A percentile compares a stretch with the other conserved stretches of the same genome.
phyloP scores from a whole-genome alignment of 2,888 invertebrate species.

The Hypolimnas misippus region DNA sequence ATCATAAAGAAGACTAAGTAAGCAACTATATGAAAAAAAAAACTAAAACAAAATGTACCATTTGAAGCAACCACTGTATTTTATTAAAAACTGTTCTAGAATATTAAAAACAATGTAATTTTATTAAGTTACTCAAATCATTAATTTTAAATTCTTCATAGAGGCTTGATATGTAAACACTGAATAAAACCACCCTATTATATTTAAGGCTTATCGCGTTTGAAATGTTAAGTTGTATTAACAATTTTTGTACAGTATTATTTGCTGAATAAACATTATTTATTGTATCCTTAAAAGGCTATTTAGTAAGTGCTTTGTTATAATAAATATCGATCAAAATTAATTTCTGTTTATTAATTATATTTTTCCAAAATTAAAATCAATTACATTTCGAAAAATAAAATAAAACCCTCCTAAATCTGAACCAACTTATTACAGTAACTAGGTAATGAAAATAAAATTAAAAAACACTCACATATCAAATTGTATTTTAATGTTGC shows the following conservation, averaged over 20 bases:
- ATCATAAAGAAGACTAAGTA: too few species aligned
- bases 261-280: constrained; percentile 81
- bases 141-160: neutral
- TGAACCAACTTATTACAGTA: too few species aligned
- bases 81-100: too few species aligned
- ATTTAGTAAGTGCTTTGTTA: constrained; percentile 80
- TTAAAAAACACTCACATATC: neutral
- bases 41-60: too few species aligned
- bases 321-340: constrained; percentile 52
- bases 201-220: constrained; percentile 3
- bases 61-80: too few species aligned
- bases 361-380: too few species aligned
- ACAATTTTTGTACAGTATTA: constrained; percentile 82
- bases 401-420: too few species aligned
- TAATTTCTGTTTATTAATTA: neutral
- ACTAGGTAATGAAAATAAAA: too few species aligned
- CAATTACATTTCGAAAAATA: too few species aligned
- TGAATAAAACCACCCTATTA: neutral
- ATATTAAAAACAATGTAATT: neutral
- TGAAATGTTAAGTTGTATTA: constrained; percentile 73
- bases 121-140: neutral
- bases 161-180: neutral
- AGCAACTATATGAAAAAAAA: too few species aligned
- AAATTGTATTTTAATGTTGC: neutral
- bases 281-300: constrained; percentile 74